phyloP scores from a whole-genome alignment of 2,888 invertebrate species.

The Phasia obesa region DNA sequence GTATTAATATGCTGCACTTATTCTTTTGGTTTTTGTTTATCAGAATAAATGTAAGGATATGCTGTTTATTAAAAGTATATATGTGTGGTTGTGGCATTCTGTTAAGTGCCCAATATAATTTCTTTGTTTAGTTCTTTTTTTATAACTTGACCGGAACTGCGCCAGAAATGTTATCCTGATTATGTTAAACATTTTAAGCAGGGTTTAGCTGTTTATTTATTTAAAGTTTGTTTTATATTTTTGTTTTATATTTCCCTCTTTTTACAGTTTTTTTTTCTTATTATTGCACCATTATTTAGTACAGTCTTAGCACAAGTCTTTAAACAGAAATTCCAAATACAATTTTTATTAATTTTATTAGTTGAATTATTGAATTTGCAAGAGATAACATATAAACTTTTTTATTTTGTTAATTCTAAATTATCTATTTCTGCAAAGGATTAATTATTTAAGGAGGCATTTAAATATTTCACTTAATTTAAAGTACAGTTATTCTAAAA shows the following conservation, averaged over 20 bases:
- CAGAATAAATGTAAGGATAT: background rate
- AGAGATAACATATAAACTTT: background rate
- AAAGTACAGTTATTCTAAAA: no score
- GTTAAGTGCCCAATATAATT: constrained; percentile 35
- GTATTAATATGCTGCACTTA: background rate
- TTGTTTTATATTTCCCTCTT: background rate
- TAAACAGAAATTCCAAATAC: background rate
- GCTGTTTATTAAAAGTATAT: no score
- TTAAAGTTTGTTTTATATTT: background rate
- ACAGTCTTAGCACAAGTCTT: constrained; percentile 36
- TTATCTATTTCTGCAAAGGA: background rate
- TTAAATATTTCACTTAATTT: no score
- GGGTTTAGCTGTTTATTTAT: constrained; percentile 22
- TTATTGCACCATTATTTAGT: constrained; percentile 12
- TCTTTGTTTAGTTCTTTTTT: constrained; percentile 4
- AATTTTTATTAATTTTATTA: constrained; percentile 22
- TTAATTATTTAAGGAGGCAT: background rate
- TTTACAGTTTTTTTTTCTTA: background rate
- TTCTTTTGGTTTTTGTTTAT: background rate
- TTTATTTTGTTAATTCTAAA: background rate
- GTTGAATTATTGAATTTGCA: constrained; percentile 16
- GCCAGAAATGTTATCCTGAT: constrained; percentile 61
- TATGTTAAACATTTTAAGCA: constrained; percentile 48
- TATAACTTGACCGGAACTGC: constrained; percentile 57
- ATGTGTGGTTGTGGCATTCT: constrained; percentile 4